Base-by-base conservation (phyloP, 1,140 invertebrate species). In the Cydia pomonella region DNA sequence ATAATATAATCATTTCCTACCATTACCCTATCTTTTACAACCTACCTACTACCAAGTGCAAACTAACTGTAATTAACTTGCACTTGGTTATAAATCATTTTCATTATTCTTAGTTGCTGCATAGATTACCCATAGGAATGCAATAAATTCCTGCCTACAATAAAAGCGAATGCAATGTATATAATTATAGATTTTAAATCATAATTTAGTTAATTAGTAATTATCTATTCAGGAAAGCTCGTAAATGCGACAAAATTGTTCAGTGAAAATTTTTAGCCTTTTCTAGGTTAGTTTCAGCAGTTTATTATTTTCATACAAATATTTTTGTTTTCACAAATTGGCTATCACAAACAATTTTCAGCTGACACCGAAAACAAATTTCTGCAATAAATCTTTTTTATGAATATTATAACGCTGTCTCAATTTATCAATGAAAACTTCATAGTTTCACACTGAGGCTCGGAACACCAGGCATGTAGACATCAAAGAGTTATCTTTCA, bases 321-420 rank as follows among this genome's bases (percentile, higher is more conserved):
- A 44, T 44, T 44, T 44, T 38, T 10, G 1, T 38, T 38, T 38
- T 38, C 33, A 38, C 33, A 38, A 38, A 38, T 38, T 38, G 33
- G 13, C 16, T 12, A 12, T 44, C 10, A 44, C 10, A 44, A 44
- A 44, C 12, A 44, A 4, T 3, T 44, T 13, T 3, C 41, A 44
- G 41, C 13, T 16, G 13, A 44, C 41, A 44, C 41, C 3, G 2
- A 44, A 44, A 44, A 12, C 12, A 44, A 1, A 7, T 44, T 69
- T 23, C 7, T 10, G 64, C 29, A 41, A 21, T 69, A 69, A 69
- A 38, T 41, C 64, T 29, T 69, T 69, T 41, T 69, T 69, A 66
- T 66, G 25, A 66, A 33, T 66, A 66, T 66, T 29, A 59, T 59
- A 41, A 69, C 10, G 12, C 64, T 18, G 64, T 69, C 64, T 69